Conservation (phyloP, 1,140 invertebrate species). For the Melitaea cinxia region DNA sequence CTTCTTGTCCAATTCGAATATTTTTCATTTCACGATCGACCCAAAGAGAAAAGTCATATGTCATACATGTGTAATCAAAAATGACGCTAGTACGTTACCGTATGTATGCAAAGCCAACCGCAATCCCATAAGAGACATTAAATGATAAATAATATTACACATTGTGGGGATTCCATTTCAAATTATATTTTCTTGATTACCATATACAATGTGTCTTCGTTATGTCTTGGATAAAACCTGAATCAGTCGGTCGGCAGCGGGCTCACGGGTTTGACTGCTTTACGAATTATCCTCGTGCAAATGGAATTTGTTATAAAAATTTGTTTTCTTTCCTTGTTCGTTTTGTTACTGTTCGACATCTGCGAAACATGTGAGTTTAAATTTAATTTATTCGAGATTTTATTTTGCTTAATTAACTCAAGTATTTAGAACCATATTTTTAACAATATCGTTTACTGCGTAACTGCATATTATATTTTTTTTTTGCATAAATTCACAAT, state of each 20-base stretch:
- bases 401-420: background rate
- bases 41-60: too few relatives aligned
- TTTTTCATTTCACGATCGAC: too few relatives aligned
- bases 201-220: background rate
- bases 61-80: too few relatives aligned
- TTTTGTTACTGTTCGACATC: slow-evolving; percentile 10
- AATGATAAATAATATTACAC: too few relatives aligned
- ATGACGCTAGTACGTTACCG: too few relatives aligned
- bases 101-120: too few relatives aligned
- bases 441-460: too few relatives aligned
- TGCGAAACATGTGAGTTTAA: slow-evolving; percentile 21
- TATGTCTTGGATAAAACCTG: background rate
- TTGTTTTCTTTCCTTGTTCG: slow-evolving; percentile 6
- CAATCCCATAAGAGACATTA: too few relatives aligned
- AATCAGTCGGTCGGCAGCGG: slow-evolving; percentile 2
- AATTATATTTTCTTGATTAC: background rate
- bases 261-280: slow-evolving; percentile 10
- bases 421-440: too few relatives aligned
- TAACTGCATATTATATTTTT: too few relatives aligned
- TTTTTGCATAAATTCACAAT: too few relatives aligned
- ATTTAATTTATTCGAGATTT: background rate
- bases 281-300: slow-evolving; percentile 17
- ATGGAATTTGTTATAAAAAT: slow-evolving; percentile 25
- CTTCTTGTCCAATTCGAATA: too few relatives aligned
- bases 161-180: background rate